These are phyloP conservation scores for Xenus cinereus DNA, from an alignment of 2,113 vertebrate species.

Conservation along the genomic window DNA sequence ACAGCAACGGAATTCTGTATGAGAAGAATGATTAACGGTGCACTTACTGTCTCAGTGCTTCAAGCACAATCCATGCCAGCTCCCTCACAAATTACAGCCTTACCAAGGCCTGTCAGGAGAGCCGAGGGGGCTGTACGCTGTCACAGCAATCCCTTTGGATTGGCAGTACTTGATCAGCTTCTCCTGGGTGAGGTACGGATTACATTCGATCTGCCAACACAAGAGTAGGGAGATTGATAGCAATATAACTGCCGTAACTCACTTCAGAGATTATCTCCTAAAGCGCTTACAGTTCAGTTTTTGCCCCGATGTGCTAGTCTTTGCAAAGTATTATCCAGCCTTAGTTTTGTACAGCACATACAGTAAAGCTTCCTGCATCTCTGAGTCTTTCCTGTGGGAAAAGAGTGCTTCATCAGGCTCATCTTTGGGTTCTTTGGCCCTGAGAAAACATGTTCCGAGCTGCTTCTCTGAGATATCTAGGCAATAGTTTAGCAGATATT, in stretches of 20 bases:
- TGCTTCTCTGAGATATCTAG: neutral
- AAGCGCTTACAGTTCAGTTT: neutral
- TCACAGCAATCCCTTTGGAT: constrained; percentile 83
- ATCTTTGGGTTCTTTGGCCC: neutral
- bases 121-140: constrained; percentile 82
- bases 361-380: neutral
- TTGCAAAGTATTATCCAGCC: neutral
- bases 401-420: neutral
- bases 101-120: no score
- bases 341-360: neutral
- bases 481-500: neutral
- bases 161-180: constrained; percentile 85
- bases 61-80: neutral
- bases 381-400: neutral
- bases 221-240: neutral
- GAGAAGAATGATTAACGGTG: neutral
- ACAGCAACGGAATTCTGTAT: neutral
- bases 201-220: constrained; percentile 80
- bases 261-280: neutral
- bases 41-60: neutral
- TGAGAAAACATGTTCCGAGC: neutral
- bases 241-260: neutral
- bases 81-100: neutral
- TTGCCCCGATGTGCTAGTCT: neutral
- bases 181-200: constrained; percentile 86